Conservation (phyloP, 2,113 vertebrate species). For the Microtus pennsylvanicus region DNA sequence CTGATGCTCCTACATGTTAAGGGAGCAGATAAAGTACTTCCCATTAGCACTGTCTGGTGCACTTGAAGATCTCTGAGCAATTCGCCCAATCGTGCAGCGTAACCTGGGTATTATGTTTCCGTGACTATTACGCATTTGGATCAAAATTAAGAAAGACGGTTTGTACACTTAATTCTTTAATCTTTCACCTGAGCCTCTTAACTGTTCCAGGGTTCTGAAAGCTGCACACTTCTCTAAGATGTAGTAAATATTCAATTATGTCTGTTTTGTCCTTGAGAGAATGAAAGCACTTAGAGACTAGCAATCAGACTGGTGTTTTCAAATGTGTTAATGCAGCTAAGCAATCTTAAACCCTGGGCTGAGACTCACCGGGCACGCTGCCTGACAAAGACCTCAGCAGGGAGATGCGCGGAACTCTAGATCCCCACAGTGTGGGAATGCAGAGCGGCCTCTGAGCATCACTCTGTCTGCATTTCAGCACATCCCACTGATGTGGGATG, state of each 20-base stretch:
- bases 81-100: constrained; percentile 29
- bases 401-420: not conserved
- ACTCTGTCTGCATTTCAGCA: not conserved
- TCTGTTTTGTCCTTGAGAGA: constrained; percentile 76
- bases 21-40: constrained; percentile 43
- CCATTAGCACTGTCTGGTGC: constrained; percentile 65
- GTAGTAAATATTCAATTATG: constrained; percentile 79
- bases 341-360: constrained; percentile 58
- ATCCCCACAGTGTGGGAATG: constrained; percentile 49
- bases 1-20: constrained; percentile 40
- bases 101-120: constrained; percentile 37
- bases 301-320: constrained; percentile 73
- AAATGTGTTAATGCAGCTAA: constrained; percentile 71
- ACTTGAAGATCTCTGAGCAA: constrained; percentile 67
- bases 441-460: not conserved
- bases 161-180: constrained; percentile 74
- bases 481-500: not conserved
- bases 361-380: constrained; percentile 36
- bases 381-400: constrained; percentile 50
- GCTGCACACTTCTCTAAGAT: constrained; percentile 59
- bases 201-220: constrained; percentile 65
- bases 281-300: constrained; percentile 73
- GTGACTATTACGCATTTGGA: constrained; percentile 52
- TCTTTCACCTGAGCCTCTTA: constrained; percentile 74
- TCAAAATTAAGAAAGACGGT: constrained; percentile 69